Evolutionary conservation across 1,140 invertebrate species (phyloP).

Genomic region (Zaprionus camerounensis): DNA sequence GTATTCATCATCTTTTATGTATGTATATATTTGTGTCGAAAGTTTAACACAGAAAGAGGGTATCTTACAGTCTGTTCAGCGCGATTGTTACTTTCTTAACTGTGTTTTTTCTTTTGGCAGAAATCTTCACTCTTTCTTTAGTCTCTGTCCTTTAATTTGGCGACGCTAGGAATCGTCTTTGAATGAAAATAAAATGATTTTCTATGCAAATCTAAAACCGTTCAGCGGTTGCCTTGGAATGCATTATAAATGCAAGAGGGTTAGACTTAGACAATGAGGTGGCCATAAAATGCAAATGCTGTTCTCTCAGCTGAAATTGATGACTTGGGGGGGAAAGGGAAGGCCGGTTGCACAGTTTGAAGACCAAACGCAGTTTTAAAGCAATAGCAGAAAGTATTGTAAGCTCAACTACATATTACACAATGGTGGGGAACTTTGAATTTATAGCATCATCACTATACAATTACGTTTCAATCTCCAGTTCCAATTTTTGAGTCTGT

Average conservation of each 20-base stretch:
- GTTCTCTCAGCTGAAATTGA: conserved; percentile 45
- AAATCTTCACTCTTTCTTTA: background rate
- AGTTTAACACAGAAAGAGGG: background rate
- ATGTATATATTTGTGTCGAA: background rate
- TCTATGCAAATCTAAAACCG: conserved; percentile 82
- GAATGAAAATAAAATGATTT: conserved; percentile 82
- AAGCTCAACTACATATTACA: background rate
- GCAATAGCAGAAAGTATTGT: background rate
- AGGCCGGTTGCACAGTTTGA: background rate
- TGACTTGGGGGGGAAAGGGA: conserved; percentile 5
- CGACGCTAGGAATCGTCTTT: conserved; percentile 74
- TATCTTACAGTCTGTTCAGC: background rate
- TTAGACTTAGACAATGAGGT: conserved; percentile 49
- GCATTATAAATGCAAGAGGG: conserved; percentile 60
- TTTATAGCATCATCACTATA: background rate
- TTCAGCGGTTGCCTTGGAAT: conserved; percentile 71
- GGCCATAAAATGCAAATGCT: conserved; percentile 47
- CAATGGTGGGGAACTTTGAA: background rate
- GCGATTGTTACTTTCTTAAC: conserved; percentile 33
- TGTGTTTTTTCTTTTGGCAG: conserved; percentile 21
- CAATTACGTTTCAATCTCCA: conserved; percentile 17
- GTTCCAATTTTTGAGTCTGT: conserved; percentile 27
- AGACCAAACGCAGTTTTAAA: background rate
- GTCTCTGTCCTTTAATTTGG: conserved; percentile 67
- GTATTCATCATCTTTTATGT: no score